Base-by-base conservation (phyloP, 2,113 vertebrate genomes). In the Galemys pyrenaicus region DNA sequence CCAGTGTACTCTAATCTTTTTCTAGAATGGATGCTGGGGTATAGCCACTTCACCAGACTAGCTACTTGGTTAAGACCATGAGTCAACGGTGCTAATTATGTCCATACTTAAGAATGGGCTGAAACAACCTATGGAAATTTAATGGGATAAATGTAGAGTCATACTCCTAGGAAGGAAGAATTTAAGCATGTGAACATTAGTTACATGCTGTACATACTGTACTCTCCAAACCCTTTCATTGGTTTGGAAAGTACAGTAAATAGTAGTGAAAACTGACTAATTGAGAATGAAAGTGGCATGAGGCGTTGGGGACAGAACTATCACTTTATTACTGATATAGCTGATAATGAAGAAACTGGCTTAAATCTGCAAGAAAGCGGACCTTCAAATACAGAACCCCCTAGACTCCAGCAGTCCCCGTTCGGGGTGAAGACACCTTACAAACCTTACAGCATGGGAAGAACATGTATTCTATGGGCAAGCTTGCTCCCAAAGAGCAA, bases 51-150 rank as follows among this genome's bases (percentile, higher is more conserved):
- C 71, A 60, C 51, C 22, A 9, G 88, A 94, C 75, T 87, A 87
- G 87, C 51, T 93, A 96, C 92, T 95, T 95, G 70, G 79, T 87
- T 94, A 91, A 94, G 62, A 84, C 93, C 17, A 60, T 49, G 58
- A 78, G 54, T 70, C 90, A 79, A 80, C 46, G 89, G 89, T 71
- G 44, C 20, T 91, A 65, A 94, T 95, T 89, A 78, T 10, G 39
- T 49, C 64, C 94, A 4, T 87, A 83, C 82, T 87, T 64, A 91
- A 87, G 81, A 83, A 65, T 12, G 22, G 49, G 39, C 54, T 70
- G 82, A 94, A 83, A 73, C 46, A 46, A 84, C 87, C 32, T 64
- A 73, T 77, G 51, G 80, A 74, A 28, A 93, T 94, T 93, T 75
- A 71, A 51, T 67, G 56, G 8, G 62, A 83, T 77, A 65, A 54